Conservation (phyloP, 2,797 vertebrate species). For the Octomys mimax region DNA sequence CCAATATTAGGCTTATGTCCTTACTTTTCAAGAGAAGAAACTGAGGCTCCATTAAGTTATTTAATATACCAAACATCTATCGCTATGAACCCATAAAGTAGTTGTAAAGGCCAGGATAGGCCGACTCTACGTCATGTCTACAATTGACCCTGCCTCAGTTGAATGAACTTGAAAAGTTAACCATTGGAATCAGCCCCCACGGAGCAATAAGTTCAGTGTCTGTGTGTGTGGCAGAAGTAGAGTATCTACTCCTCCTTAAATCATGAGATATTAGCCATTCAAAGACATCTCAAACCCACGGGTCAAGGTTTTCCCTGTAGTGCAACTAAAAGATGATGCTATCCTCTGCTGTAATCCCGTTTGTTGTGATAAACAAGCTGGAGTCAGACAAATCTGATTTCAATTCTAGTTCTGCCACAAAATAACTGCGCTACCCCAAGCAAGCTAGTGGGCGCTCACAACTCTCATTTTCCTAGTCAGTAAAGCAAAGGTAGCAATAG, state of each 20-base stretch:
- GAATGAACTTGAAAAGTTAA: not conserved
- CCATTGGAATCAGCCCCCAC: not conserved
- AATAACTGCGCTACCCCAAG: not conserved
- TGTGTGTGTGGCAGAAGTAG: not conserved
- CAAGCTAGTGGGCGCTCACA: not conserved
- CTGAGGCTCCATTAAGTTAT: not conserved
- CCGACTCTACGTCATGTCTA: not conserved
- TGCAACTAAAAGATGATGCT: not conserved
- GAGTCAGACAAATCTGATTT: not conserved
- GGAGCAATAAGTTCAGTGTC: not conserved
- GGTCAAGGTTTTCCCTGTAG: not conserved
- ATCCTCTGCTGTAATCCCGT: not conserved
- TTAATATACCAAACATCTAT: not conserved
- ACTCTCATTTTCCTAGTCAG: slow-evolving; percentile 26
- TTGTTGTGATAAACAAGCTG: not conserved
- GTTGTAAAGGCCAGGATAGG: not conserved
- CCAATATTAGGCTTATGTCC: not conserved
- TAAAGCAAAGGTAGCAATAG: not conserved
- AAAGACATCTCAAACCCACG: not conserved
- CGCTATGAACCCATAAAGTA: not conserved
- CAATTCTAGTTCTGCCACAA: not conserved
- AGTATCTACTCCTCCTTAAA: not conserved
- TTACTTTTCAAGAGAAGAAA: slow-evolving; percentile 50
- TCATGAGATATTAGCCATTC: not conserved
- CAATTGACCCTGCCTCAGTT: not conserved